Conservation (phyloP, 2,113 vertebrate species). For the Tauraco erythrolophus region DNA sequence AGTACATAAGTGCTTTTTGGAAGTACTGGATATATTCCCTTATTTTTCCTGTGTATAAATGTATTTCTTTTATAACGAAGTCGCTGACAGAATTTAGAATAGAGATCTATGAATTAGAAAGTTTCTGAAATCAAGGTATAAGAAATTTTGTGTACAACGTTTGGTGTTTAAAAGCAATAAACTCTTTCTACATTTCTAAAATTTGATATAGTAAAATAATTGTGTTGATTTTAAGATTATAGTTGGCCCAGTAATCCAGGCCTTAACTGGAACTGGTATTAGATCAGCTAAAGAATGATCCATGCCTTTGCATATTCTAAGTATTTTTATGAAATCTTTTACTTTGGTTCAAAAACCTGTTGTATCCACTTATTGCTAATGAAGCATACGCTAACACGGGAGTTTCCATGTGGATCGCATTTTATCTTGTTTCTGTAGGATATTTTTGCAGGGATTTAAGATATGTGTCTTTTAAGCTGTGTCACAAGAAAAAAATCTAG, state of each 20-base stretch:
- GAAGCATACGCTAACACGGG: background rate
- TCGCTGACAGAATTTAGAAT: background rate
- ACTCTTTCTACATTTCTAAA: background rate
- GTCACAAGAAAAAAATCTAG: background rate
- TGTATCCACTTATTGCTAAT: background rate
- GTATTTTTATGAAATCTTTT: conserved; percentile 19
- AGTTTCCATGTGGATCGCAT: background rate
- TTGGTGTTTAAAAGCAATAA: background rate
- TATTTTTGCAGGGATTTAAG: background rate
- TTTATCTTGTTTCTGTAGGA: background rate
- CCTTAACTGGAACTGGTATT: background rate
- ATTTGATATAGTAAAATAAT: background rate
- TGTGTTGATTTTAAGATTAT: background rate
- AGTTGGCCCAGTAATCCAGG: background rate
- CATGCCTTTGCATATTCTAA: conserved; percentile 1
- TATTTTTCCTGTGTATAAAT: background rate
- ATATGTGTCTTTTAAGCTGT: background rate
- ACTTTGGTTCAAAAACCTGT: background rate
- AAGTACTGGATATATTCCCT: background rate
- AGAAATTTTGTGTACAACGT: background rate
- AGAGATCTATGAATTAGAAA: background rate
- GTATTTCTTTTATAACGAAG: background rate
- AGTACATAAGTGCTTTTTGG: background rate
- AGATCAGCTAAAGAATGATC: background rate
- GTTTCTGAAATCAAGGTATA: background rate